Conservation (phyloP, 2,888 invertebrate species). For the Synanthedon andrenaeformis region DNA sequence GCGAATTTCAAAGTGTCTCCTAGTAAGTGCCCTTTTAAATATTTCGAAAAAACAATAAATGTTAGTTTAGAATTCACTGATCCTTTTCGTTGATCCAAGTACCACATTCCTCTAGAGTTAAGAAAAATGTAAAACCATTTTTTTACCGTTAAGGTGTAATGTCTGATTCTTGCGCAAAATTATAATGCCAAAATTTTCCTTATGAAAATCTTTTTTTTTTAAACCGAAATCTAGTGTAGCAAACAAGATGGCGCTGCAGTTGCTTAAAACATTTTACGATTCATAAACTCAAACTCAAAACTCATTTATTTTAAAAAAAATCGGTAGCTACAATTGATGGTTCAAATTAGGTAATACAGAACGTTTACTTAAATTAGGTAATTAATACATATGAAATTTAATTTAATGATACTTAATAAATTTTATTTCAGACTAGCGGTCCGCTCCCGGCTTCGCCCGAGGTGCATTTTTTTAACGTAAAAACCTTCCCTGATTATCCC, state of each 20-base stretch:
- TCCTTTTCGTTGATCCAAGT: slow-evolving; percentile 26
- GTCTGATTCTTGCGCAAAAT: not conserved
- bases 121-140: slow-evolving; percentile 22
- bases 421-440: no score
- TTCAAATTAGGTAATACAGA: no score
- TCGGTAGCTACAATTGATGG: no score
- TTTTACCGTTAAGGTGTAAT: slow-evolving; percentile 11
- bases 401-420: not conserved
- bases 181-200: no score
- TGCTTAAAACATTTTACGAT: not conserved
- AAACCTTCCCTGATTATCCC: no score
- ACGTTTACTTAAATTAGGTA: no score
- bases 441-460: no score
- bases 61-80: slow-evolving; percentile 20
- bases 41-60: slow-evolving; percentile 20
- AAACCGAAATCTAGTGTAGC: no score
- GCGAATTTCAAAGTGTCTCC: slow-evolving; percentile 15
- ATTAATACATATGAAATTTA: not conserved
- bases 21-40: slow-evolving; percentile 59
- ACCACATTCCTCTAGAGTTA: slow-evolving; percentile 65
- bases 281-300: no score
- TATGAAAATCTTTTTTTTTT: no score
- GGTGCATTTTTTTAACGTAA: no score
- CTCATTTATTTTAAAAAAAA: no score
- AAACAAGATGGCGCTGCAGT: not conserved